Evolutionary conservation across 2,888 invertebrate genomes (phyloP).

Genomic region (Hydriomena furcata): DNA sequence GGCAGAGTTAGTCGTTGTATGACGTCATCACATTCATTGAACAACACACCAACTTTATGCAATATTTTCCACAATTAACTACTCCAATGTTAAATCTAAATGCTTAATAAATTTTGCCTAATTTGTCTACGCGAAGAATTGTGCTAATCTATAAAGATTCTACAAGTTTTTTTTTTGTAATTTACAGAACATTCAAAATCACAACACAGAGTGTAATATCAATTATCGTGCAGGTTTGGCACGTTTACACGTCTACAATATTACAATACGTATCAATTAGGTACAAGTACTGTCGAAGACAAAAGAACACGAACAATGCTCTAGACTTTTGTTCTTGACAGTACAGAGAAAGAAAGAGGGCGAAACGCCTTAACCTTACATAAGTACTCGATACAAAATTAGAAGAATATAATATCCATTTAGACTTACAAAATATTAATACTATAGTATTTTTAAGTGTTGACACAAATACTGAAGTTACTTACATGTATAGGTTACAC

Average conservation of each 20-base stretch:
- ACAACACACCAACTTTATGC: conserved; percentile 75
- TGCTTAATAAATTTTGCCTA: conserved; percentile 76
- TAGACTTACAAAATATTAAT: conserved; percentile 79
- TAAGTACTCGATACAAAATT: conserved; percentile 76
- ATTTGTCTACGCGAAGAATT: conserved; percentile 82
- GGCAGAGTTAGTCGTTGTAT: conserved; percentile 76
- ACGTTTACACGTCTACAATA: conserved; percentile 71
- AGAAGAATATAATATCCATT: conserved; percentile 83
- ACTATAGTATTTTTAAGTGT: conserved; percentile 59
- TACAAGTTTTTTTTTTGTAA: conserved; percentile 77
- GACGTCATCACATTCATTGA: conserved; percentile 78
- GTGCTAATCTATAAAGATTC: conserved; percentile 82
- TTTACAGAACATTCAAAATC: conserved; percentile 84
- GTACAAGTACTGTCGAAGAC: conserved; percentile 47
- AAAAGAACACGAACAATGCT: conserved; percentile 20
- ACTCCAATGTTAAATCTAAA: conserved; percentile 73
- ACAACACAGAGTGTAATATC: conserved; percentile 85
- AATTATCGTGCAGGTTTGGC: conserved; percentile 76
- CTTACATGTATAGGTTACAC: conserved; percentile 59
- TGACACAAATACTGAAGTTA: conserved; percentile 71
- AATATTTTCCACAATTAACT: conserved; percentile 72
- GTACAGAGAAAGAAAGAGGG: conserved; percentile 31
- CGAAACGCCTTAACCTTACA: conserved; percentile 52
- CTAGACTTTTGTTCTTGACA: conserved; percentile 24
- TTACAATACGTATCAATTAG: conserved; percentile 66